Percentiles rank a stretch among this genome's conserved stretches.
These are phyloP conservation scores for Grantiella picta DNA, from an alignment of 2,113 vertebrate species.

Conservation along the genomic window DNA sequence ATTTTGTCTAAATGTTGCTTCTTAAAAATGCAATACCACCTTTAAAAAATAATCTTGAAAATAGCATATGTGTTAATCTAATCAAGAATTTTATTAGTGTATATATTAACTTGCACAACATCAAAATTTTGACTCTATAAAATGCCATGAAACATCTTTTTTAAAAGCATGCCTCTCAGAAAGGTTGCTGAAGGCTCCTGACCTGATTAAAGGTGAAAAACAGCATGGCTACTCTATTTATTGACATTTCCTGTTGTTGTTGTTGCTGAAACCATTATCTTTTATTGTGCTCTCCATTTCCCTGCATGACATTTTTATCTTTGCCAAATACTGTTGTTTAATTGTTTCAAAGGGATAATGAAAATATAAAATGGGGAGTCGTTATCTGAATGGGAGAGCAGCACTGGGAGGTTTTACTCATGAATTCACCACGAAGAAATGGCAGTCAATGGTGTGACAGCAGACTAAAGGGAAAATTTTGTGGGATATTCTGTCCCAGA, in stretches of 20 bases:
- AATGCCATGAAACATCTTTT: background rate
- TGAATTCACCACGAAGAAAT: background rate
- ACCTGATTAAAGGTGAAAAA: background rate
- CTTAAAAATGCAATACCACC: background rate
- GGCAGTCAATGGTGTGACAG: background rate
- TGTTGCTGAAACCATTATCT: background rate
- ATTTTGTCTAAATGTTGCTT: background rate
- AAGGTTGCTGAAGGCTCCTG: background rate
- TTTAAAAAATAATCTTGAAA: background rate
- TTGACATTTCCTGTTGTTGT: background rate
- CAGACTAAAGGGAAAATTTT: background rate
- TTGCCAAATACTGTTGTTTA: background rate
- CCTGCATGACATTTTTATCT: background rate
- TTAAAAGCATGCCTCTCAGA: background rate
- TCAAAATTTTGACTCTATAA: background rate
- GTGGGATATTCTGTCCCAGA: background rate
- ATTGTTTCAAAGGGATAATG: background rate
- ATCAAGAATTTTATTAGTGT: background rate
- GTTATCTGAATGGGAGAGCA: background rate
- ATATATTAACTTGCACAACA: background rate
- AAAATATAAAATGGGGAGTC: background rate
- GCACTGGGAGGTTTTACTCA: background rate
- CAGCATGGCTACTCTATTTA: background rate
- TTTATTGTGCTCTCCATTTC: background rate
- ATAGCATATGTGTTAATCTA: rapidly evolving